These are phyloP conservation scores for Rosalia funebris DNA, from an alignment of 2,888 invertebrate genomes.

Conservation along the genomic window DNA sequence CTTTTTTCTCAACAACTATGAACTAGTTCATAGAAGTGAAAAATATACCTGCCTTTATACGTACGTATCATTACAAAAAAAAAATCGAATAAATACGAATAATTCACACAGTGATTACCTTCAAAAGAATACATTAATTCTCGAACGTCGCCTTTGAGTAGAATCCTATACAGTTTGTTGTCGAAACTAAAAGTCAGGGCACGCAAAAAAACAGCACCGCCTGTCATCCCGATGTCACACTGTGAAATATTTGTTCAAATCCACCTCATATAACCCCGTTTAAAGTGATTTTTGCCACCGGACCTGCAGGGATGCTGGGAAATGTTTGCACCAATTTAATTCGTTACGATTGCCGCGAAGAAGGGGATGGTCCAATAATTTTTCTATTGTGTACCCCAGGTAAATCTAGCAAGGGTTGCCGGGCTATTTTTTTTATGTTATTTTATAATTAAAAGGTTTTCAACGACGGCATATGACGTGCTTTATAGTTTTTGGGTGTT, in stretches of 20 bases:
- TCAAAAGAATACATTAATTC: constrained; percentile 47
- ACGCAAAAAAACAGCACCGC: constrained; percentile 50
- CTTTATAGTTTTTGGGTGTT: constrained; percentile 26
- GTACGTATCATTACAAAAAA: constrained; percentile 34
- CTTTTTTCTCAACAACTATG: constrained; percentile 32
- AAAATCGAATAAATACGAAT: constrained; percentile 45
- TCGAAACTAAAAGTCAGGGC: constrained; percentile 48
- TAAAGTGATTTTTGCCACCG: constrained; percentile 49
- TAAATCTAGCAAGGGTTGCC: constrained; percentile 52
- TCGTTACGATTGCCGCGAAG: constrained; percentile 54
- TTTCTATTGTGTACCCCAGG: constrained; percentile 51
- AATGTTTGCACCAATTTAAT: constrained; percentile 51
- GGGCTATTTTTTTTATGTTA: constrained; percentile 51
- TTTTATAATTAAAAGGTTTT: constrained; percentile 55
- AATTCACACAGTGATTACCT: constrained; percentile 47
- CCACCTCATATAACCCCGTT: constrained; percentile 53
- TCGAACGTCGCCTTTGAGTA: constrained; percentile 43
- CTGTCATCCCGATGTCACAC: constrained; percentile 53
- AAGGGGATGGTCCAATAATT: constrained; percentile 58
- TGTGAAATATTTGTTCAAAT: constrained; percentile 54
- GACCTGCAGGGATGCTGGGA: constrained; percentile 53
- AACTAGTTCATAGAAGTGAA: constrained; percentile 27
- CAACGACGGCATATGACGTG: background rate
- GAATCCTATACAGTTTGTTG: constrained; percentile 19
- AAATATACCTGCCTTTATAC: constrained; percentile 38